phyloP scores from a whole-genome alignment of 1,140 invertebrate species.

The Drosophila funebris region DNA sequence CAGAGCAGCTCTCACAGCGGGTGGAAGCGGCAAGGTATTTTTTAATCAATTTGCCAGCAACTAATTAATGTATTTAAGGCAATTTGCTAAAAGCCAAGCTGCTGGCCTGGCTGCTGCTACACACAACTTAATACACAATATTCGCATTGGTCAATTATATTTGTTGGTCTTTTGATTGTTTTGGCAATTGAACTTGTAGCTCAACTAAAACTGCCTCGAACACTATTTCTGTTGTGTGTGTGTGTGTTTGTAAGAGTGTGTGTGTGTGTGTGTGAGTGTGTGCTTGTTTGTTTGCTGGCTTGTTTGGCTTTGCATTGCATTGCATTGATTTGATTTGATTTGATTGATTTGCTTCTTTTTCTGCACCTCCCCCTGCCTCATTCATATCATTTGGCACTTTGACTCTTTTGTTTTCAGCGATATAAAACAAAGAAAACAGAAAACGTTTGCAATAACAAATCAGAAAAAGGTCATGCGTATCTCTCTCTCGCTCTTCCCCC shows the following conservation, averaged over 20 bases:
- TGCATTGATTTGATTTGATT: constrained; percentile 59
- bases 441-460: constrained; percentile 51
- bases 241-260: constrained; percentile 14
- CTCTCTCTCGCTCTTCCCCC: neutral
- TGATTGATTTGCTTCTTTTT: constrained; percentile 60
- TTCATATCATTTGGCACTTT: constrained; percentile 52
- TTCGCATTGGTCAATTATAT: constrained; percentile 21
- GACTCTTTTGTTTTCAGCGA: constrained; percentile 45
- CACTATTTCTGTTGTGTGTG: constrained; percentile 8
- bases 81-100: constrained; percentile 26
- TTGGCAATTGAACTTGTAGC: constrained; percentile 36
- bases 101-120: too few species aligned
- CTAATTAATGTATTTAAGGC: constrained; percentile 23
- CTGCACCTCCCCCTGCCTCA: neutral
- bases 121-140: constrained; percentile 15
- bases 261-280: constrained; percentile 15
- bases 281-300: constrained; percentile 21
- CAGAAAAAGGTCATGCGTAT: constrained; percentile 23
- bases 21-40: neutral
- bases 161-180: constrained; percentile 25
- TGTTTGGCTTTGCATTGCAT: constrained; percentile 50
- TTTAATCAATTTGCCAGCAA: constrained; percentile 27
- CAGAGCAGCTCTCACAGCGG: neutral
- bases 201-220: constrained; percentile 23
- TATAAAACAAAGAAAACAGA: constrained; percentile 31